Base-by-base conservation (phyloP, 1,140 invertebrate species). In the Zophobas atratus region DNA sequence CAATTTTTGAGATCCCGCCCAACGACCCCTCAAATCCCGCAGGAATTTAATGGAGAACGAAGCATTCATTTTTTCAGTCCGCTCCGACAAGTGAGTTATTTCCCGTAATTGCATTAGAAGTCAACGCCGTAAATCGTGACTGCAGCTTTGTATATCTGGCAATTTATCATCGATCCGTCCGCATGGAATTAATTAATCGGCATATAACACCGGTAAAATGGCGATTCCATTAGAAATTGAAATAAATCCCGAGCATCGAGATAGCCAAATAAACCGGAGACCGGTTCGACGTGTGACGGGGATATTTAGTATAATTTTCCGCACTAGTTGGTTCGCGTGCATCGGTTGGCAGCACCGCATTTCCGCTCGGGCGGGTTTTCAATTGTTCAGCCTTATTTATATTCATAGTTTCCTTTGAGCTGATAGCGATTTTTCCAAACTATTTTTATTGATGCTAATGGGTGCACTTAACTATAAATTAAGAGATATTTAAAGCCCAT, bases 321-420 rank as follows among this genome's bases (percentile, higher is more conserved):
- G 77, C 77, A 78, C 73, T 78, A 75, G 71, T 78, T 75, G 71
- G 39, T 75, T 74, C 49, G 74, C 71, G 71, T 70, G 71, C 53
- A 53, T 75, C 43, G 70, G 49, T 53, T 78, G 43, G 71, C 70
- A 75, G 53, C 70, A 56, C 56, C 71, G 71, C 33, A 75, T 78
- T 78, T 78, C 77, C 77, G 77, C 77, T 78, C 77, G 77, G 73
- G 77, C 77, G 77, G 43, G 75, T 78, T 78, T 78, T 75, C 77
- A 78, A 78, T 78, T 78, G 77, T 78, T 73, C 71, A 46, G 20
- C 56, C 71, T 78, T 72, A 78, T 78, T 78, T 75, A 49, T 78
- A 78, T 78, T 78, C 77, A 75, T 75, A 56, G 71, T 55, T 53
- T 72, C 39, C 51, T 43, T 3, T 33, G 32, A 51, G 33, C 38